These are phyloP conservation scores for Peromyscus aztecus DNA, from an alignment of 2,797 vertebrate genomes.

Conservation along the genomic window DNA sequence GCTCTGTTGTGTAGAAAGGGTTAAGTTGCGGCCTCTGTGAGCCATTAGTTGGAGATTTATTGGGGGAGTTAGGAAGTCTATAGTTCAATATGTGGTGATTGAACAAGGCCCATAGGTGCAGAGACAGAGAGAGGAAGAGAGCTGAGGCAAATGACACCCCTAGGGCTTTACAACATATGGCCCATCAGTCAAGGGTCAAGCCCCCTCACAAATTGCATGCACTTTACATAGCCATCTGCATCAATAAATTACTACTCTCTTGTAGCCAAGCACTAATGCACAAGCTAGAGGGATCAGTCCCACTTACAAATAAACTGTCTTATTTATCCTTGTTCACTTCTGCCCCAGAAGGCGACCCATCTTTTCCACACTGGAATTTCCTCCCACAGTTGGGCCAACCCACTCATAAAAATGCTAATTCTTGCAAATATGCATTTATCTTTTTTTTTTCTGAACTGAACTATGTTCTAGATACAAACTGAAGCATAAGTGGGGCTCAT, in stretches of 20 bases:
- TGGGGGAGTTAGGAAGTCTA: slow-evolving; percentile 90
- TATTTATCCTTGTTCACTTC: slow-evolving; percentile 80
- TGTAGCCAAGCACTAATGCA: slow-evolving; percentile 86
- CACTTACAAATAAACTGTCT: slow-evolving; percentile 85
- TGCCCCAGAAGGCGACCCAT: slow-evolving; percentile 20
- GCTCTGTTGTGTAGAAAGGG: slow-evolving; percentile 90
- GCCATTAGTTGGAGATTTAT: slow-evolving; percentile 93
- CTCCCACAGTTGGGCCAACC: neutral
- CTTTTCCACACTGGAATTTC: slow-evolving; percentile 73
- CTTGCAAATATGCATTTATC: slow-evolving; percentile 6
- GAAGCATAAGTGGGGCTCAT: neutral
- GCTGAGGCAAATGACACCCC: slow-evolving; percentile 89
- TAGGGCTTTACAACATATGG: slow-evolving; percentile 90
- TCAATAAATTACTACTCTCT: slow-evolving; percentile 91
- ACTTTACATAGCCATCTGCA: slow-evolving; percentile 93
- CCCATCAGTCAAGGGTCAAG: slow-evolving; percentile 95
- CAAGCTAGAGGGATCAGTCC: slow-evolving; percentile 83
- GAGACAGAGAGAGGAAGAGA: slow-evolving; percentile 88
- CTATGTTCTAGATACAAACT: neutral
- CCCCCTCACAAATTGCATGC: slow-evolving; percentile 93
- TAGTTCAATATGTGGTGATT: slow-evolving; percentile 90
- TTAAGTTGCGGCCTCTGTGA: slow-evolving; percentile 91
- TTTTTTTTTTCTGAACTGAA: neutral
- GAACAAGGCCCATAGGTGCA: slow-evolving; percentile 88
- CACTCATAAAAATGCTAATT: slow-evolving; percentile 48